A percentile compares a stretch with the other conserved stretches of the same genome.
Conservation (phyloP, 2,113 vertebrate genomes). For the Otus sunia region DNA sequence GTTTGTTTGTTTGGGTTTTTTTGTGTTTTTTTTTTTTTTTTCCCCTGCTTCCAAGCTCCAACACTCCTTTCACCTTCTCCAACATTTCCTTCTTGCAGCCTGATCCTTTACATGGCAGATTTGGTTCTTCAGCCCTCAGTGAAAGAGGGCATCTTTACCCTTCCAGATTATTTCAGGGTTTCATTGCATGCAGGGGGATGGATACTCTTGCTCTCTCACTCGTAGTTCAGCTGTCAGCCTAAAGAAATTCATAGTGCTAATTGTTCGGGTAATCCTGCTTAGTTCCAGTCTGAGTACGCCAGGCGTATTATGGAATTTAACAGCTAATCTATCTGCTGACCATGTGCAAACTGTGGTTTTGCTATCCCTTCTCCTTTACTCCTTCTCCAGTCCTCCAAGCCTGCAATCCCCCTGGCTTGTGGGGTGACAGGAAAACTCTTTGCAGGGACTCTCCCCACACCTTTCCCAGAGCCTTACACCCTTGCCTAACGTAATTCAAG, state of each 20-base stretch:
- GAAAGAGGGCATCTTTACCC: neutral
- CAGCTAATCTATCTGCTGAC: neutral
- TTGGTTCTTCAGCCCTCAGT: neutral
- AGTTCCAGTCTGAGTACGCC: neutral
- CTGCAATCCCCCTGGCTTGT: neutral
- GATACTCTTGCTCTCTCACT: accelerated
- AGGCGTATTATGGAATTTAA: neutral
- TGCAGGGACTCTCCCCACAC: too few species aligned
- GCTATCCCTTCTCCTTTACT: neutral
- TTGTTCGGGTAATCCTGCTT: neutral
- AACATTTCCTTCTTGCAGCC: neutral
- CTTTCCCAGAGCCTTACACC: neutral
- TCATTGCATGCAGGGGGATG: neutral
- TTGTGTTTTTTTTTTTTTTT: too few species aligned
- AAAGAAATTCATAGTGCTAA: neutral
- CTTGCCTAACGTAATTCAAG: neutral
- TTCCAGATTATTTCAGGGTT: neutral
- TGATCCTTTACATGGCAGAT: neutral
- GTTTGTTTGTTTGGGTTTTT: neutral
- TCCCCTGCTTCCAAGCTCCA: neutral
- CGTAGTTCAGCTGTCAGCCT: neutral
- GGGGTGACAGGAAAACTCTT: neutral
- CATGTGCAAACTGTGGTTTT: neutral
- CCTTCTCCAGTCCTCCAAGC: neutral
- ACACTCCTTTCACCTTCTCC: neutral